A percentile compares a stretch with the other conserved stretches of the same genome.
phyloP scores from a whole-genome alignment of 1,140 invertebrate genomes.

The Riptortus pedestris region DNA sequence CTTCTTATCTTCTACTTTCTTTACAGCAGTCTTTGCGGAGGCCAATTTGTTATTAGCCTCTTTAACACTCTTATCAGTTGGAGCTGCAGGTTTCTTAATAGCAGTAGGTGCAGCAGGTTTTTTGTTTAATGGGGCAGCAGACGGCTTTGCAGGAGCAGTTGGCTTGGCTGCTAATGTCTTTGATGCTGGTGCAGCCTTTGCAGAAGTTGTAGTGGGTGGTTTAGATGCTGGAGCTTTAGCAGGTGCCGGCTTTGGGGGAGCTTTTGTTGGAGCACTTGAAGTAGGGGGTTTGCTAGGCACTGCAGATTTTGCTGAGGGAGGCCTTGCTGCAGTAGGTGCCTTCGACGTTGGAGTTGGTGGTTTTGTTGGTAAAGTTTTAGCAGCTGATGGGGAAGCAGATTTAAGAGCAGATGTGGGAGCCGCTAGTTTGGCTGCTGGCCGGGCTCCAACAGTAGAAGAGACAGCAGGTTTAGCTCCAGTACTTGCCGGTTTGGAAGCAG shows the following conservation, averaged over 20 bases:
- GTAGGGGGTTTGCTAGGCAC: neutral
- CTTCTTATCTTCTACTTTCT: constrained; percentile 8
- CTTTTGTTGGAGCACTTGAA: neutral
- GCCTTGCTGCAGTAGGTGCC: neutral
- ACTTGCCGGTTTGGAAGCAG: neutral
- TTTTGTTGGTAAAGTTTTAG: neutral
- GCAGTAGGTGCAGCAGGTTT: constrained; percentile 15
- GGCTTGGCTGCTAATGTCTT: neutral
- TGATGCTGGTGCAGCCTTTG: neutral
- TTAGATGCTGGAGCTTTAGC: neutral
- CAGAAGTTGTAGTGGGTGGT: neutral
- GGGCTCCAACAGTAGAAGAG: neutral
- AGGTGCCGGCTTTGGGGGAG: neutral
- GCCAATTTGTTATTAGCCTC: constrained; percentile 22
- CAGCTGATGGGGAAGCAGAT: neutral
- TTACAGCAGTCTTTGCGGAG: constrained; percentile 7
- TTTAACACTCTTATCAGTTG: constrained; percentile 24
- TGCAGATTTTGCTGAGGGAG: neutral
- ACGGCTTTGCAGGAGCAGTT: neutral
- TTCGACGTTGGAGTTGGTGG: neutral
- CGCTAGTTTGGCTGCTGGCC: neutral
- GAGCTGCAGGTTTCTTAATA: constrained; percentile 19
- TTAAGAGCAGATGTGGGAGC: neutral
- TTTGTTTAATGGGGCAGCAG: constrained; percentile 19
- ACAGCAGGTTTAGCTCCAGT: neutral